Evolutionary conservation across 1,140 invertebrate genomes (phyloP), one percentile per base, ranked within the genome.

Genomic region (Atta colombica): DNA sequence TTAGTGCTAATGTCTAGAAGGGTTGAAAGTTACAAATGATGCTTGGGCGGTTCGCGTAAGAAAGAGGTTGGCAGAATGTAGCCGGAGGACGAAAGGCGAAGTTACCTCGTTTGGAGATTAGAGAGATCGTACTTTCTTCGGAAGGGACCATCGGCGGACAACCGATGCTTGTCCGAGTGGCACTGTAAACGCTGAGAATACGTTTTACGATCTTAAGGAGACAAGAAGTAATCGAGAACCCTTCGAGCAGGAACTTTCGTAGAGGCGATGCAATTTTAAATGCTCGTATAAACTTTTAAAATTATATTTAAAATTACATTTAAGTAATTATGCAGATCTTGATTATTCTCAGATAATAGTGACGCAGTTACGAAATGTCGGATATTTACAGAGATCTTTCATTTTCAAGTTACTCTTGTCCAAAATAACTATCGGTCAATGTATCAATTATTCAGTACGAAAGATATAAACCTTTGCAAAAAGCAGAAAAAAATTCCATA

Each of bases 301-400:
- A 88, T 90, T 88, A 72, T 53, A 68, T 25, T 25, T 6, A 25
- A 8, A 68, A 88, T 90, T 88, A 72, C 45, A 68, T 77, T 35
- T n/a, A 71, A 88, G 77, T 88, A 90, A 90, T 90, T 86, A 82
- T 45, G 51, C 55, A 63, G n/a, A 10, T 21, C 45, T 78, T 55
- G 85, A 89, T 90, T 86, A 72, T 18, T 45, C n/a, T 39, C 6
- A 4, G 5, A 28, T 18, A 45, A 49, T 21, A 31, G 75, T 53
- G 51, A 74, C 86, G 63, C 25, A 7, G 10, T 31, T 2, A 31
- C 28, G 31, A 68, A 69, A 28, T 25, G 31, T 58, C 16, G 14
- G 49, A 68, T 18, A 69, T 5, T 51, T 51, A 25, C 39, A 39
- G 7, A 18, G 21, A 45, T 28, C n/a, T 69, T 81, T 12, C 18